Evolutionary conservation across 2,888 invertebrate genomes (phyloP), one percentile per base, ranked within the genome.

Genomic region (Dasypolia templi): DNA sequence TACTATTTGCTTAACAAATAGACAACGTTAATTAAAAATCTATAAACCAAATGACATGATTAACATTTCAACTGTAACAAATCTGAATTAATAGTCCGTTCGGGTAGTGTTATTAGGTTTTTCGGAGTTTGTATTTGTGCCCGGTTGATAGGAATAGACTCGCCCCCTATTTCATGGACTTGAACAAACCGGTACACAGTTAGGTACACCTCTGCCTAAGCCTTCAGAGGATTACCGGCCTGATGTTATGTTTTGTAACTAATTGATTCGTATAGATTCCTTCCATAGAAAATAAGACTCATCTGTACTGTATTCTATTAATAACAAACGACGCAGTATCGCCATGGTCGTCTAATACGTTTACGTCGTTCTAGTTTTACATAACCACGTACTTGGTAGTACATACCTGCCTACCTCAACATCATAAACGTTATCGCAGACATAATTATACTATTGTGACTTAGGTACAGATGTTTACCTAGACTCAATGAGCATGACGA

Each of bases 381-480:
- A 26, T 55, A 51, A 14, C 69, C 32, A 19, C 42, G 70, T 46
- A 70, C 53, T 59, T 39, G 1, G 44, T 26, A n/a, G 53, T 59
- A 63, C 79, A 71, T 14, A 82, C 81, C 81, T 81, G 65, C 73
- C 81, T 81, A 68, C 73, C 81, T 67, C 81, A 81, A 81, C 62
- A 35, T 35, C n/a, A 32, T 53, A 67, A 53, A 73, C 51, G 51
- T 82, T 81, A 78, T 82, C 70, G 69, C 49, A 19, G 61, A 19
- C 26, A 68, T 70, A n/a, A n/a, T n/a, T n/a, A 58, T 77, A 77
- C 63, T 59, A 71, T 61, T 59, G 71, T 26, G 7, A n/a, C 6
- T 42, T 68, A 75, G 19, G 67, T 81, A 64, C 55, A 49, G 2
- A 3, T 79, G 75, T 81, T 79, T 79, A 81, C 81, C 53, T 39